Evolutionary conservation across 2,888 invertebrate species (phyloP).

Genomic region (Mesochorus sp.): DNA sequence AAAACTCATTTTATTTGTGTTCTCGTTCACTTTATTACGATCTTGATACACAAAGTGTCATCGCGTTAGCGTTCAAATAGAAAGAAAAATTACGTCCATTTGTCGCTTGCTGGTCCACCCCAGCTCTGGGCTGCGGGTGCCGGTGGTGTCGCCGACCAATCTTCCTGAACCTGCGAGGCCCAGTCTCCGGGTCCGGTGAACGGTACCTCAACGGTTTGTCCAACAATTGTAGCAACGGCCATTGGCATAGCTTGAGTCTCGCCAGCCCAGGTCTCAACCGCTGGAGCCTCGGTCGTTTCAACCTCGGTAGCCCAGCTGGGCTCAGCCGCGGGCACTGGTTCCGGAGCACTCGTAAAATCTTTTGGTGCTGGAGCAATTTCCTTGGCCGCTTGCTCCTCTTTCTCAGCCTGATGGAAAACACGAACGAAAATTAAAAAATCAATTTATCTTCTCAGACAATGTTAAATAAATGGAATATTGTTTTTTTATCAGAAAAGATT

Average conservation of each 20-base stretch:
- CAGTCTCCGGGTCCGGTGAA: slow-evolving; percentile 64
- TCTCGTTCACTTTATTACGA: slow-evolving; percentile 69
- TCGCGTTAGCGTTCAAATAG: slow-evolving; percentile 60
- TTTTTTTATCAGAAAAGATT: slow-evolving; percentile 74
- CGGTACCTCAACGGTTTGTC: slow-evolving; percentile 76
- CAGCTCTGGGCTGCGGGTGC: slow-evolving; percentile 83
- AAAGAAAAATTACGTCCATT: slow-evolving; percentile 72
- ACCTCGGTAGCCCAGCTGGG: slow-evolving; percentile 85
- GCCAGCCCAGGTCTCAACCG: slow-evolving; percentile 59
- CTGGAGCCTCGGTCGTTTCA: slow-evolving; percentile 78
- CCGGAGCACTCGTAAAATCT: slow-evolving; percentile 80
- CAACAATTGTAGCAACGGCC: slow-evolving; percentile 73
- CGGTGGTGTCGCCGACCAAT: slow-evolving; percentile 83
- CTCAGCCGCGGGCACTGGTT: slow-evolving; percentile 78
- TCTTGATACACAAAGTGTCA: slow-evolving; percentile 68
- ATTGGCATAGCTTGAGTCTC: slow-evolving; percentile 83
- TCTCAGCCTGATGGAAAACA: slow-evolving; percentile 87
- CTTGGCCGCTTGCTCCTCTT: slow-evolving; percentile 96
- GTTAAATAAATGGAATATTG: too few species aligned
- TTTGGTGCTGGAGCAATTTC: slow-evolving; percentile 86
- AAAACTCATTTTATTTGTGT: slow-evolving; percentile 25
- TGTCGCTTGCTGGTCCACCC: slow-evolving; percentile 85
- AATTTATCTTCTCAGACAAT: too few species aligned
- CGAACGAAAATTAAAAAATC: too few species aligned
- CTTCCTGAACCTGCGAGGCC: slow-evolving; percentile 81